phyloP scores from a whole-genome alignment of 2,113 vertebrate species.

The Ciconia maguari region DNA sequence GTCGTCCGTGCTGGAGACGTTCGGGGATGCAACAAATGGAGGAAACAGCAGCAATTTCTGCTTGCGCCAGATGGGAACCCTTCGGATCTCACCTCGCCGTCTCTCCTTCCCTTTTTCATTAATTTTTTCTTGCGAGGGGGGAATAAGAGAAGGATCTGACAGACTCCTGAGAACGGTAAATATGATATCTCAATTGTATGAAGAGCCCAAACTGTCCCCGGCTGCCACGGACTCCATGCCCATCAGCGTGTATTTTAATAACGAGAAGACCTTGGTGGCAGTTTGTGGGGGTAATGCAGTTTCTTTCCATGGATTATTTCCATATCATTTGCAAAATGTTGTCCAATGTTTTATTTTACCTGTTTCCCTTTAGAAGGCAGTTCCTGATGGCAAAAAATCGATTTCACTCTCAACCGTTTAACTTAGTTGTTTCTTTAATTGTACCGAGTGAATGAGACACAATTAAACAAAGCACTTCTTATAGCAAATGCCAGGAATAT shows the following conservation, averaged over 20 bases:
- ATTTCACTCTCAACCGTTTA: neutral
- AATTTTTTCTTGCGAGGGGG: constrained; percentile 26
- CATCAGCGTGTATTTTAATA: constrained; percentile 64
- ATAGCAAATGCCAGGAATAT: constrained; percentile 56
- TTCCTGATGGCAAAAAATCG: neutral
- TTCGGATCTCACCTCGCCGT: neutral
- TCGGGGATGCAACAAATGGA: constrained; percentile 24
- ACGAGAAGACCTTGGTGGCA: constrained; percentile 30
- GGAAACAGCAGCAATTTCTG: constrained; percentile 44
- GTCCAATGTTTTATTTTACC: constrained; percentile 45
- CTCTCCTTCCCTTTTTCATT: constrained; percentile 56
- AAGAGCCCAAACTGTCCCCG: constrained; percentile 51
- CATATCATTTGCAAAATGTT: constrained; percentile 57
- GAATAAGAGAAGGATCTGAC: constrained; percentile 50
- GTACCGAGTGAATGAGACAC: constrained; percentile 29
- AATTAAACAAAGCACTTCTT: constrained; percentile 71
- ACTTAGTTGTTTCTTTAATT: constrained; percentile 39
- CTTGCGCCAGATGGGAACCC: constrained; percentile 22
- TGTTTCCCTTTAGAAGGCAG: constrained; percentile 10
- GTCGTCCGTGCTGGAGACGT: neutral
- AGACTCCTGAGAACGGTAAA: constrained; percentile 65
- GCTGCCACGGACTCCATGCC: constrained; percentile 9
- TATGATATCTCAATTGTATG: constrained; percentile 54
- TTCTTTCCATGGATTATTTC: constrained; percentile 51
- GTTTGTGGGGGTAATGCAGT: constrained; percentile 25